Conservation (phyloP, 1,140 invertebrate species). For the Metaphire vulgaris region DNA sequence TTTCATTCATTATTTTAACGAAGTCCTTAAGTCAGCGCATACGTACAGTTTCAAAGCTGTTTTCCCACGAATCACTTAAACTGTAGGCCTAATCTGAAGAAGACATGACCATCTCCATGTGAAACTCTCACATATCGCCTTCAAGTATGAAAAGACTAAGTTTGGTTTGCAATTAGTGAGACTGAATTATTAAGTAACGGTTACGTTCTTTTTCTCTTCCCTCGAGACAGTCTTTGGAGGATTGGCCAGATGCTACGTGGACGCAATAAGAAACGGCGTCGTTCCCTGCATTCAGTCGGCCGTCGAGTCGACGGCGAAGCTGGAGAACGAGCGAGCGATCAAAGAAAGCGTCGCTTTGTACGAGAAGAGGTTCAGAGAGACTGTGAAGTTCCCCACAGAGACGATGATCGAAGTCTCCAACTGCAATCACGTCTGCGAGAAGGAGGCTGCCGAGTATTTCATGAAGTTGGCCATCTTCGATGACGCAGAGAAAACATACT, state of each 20-base stretch:
- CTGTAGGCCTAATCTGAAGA: no score
- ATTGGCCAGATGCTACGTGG: background rate
- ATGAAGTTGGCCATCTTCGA: background rate
- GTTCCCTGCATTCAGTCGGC: background rate
- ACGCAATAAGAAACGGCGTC: background rate
- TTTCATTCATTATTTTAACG: no score
- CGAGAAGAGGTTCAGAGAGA: slow-evolving; percentile 30
- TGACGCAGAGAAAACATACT: background rate
- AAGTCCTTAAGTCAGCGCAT: no score
- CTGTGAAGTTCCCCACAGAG: slow-evolving; percentile 7
- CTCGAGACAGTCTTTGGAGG: background rate
- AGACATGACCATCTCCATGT: no score
- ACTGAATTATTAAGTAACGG: no score
- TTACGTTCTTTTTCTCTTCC: no score
- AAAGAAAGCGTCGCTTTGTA: slow-evolving; percentile 34
- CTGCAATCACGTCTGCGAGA: background rate
- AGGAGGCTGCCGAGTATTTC: background rate
- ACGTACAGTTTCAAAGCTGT: no score
- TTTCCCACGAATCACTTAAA: no score
- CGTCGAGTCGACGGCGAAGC: background rate
- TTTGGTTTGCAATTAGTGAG: no score
- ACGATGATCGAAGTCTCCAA: slow-evolving; percentile 16
- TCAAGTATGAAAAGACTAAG: no score
- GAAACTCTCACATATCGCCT: no score
- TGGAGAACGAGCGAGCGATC: slow-evolving; percentile 3